These are phyloP conservation scores for Cheilosia urbana DNA, from an alignment of 2,888 invertebrate species.

Conservation along the genomic window DNA sequence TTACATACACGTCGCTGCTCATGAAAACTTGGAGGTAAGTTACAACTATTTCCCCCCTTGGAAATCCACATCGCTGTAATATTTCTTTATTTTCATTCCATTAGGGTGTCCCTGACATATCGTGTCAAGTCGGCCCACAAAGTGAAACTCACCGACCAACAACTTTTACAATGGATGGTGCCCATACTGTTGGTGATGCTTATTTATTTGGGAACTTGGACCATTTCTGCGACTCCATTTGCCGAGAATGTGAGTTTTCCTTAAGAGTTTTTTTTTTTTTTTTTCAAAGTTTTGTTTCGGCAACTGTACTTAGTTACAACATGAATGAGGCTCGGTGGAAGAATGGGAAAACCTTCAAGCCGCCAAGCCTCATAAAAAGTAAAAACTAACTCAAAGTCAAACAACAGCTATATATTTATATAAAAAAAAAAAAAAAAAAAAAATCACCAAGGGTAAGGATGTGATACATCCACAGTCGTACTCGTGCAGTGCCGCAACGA, in stretches of 20 bases:
- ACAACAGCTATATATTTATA: conserved; percentile 5
- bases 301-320: neutral
- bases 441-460: neutral
- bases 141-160: conserved; percentile 95
- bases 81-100: conserved; percentile 75
- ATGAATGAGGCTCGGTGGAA: neutral
- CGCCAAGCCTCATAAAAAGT: conserved; percentile 6
- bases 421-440: neutral
- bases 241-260: conserved; percentile 87
- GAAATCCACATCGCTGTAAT: neutral
- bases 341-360: neutral
- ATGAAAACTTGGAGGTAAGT: conserved; percentile 97
- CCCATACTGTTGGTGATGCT: conserved; percentile 95
- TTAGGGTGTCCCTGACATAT: conserved; percentile 95
- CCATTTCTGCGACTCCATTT: conserved; percentile 92
- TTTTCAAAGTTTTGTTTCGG: neutral
- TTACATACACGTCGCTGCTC: conserved; percentile 95
- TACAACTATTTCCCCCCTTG: neutral
- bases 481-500: conserved; percentile 22
- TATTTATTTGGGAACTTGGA: conserved; percentile 95
- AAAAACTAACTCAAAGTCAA: conserved; percentile 50
- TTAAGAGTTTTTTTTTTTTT: conserved; percentile 8
- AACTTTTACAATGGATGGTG: conserved; percentile 95
- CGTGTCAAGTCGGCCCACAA: conserved; percentile 97
- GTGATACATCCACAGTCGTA: neutral